A percentile compares a stretch with the other conserved stretches of the same genome.
These are phyloP conservation scores for Atractosteus spatula DNA, from an alignment of 2,113 vertebrate genomes.

Conservation along the genomic window DNA sequence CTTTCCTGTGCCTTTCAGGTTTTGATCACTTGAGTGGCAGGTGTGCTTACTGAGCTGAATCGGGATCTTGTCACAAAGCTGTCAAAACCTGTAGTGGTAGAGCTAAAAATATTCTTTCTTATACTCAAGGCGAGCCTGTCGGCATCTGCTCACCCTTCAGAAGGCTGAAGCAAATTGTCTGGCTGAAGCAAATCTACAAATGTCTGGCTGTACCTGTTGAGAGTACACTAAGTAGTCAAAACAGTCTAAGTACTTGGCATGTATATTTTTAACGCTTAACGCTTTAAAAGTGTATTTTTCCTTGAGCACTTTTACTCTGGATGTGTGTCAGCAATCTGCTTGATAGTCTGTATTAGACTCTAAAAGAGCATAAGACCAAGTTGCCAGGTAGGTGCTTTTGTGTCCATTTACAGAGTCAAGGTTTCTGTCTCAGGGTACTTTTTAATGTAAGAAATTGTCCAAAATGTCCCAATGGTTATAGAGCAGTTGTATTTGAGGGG, in stretches of 20 bases:
- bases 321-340: no score
- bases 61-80: background rate
- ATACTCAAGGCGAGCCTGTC: background rate
- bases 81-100: background rate
- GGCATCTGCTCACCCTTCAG: background rate
- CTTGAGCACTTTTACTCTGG: no score
- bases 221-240: background rate
- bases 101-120: slow-evolving; percentile 7
- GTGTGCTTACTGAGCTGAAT: background rate
- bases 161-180: background rate
- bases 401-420: no score
- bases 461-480: no score
- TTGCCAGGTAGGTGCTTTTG: no score
- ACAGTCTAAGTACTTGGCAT: no score
- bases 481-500: no score
- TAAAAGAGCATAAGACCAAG: no score
- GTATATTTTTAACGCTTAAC: background rate
- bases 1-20: no score
- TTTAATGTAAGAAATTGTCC: no score
- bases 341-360: no score
- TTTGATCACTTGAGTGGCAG: background rate
- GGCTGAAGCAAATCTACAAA: background rate
- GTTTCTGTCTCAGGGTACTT: no score
- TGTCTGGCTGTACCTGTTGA: background rate
- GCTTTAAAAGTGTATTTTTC: background rate